phyloP scores from a whole-genome alignment of 2,113 vertebrate species.

The Paramisgurnus dabryanus region DNA sequence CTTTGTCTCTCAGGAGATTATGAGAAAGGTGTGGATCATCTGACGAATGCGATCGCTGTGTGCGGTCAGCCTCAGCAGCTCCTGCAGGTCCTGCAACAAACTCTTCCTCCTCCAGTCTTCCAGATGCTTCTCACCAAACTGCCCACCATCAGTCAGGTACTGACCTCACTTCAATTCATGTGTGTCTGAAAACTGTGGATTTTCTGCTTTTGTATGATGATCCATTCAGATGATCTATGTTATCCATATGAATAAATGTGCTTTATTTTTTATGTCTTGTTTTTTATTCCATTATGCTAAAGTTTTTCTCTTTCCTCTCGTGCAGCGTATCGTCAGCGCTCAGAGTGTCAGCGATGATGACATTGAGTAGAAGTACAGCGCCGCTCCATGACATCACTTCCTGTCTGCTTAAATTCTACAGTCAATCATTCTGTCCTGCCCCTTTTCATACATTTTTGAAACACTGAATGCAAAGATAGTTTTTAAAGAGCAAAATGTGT shows the following conservation, averaged over 20 bases:
- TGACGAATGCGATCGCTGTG: slow-evolving; percentile 96
- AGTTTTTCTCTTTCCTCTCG: slow-evolving; percentile 28
- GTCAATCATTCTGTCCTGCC: background rate
- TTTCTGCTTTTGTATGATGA: too few relatives aligned
- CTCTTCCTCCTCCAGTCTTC: slow-evolving; percentile 94
- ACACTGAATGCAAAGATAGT: background rate
- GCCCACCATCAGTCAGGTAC: slow-evolving; percentile 92
- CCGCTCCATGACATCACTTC: slow-evolving; percentile 16
- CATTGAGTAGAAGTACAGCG: slow-evolving; percentile 79
- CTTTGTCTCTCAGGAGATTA: slow-evolving; percentile 82
- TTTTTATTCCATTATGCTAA: background rate
- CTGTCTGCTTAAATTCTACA: slow-evolving; percentile 11
- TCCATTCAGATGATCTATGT: too few relatives aligned
- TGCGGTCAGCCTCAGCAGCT: slow-evolving; percentile 97
- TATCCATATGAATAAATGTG: too few relatives aligned
- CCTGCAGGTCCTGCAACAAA: slow-evolving; percentile 94
- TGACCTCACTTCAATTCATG: background rate
- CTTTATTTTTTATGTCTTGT: too few relatives aligned
- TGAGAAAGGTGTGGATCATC: slow-evolving; percentile 95
- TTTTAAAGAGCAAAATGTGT: background rate
- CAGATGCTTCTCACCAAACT: slow-evolving; percentile 99
- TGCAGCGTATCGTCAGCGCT: slow-evolving; percentile 90
- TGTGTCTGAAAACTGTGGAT: too few relatives aligned
- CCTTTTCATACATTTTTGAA: background rate
- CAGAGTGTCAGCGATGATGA: slow-evolving; percentile 93